Conservation (phyloP, 2,113 vertebrate species). For the Oncorhynchus masou region DNA sequence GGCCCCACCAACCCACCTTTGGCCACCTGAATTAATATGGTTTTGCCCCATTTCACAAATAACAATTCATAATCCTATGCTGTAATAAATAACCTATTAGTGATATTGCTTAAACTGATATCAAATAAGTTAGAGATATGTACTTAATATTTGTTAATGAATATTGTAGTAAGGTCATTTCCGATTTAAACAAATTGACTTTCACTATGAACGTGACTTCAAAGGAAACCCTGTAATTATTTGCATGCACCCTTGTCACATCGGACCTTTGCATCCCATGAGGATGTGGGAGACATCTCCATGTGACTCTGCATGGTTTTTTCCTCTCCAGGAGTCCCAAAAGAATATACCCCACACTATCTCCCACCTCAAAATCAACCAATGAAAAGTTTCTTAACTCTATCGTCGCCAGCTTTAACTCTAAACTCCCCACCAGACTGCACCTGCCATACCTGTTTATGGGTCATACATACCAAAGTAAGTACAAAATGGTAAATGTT, state of each 20-base stretch:
- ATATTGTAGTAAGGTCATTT: background rate
- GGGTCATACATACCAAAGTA: conserved; percentile 65
- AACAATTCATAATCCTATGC: background rate
- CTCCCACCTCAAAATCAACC: conserved; percentile 28
- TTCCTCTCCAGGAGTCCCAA: conserved; percentile 15
- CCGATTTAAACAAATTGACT: background rate
- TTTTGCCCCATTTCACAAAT: background rate
- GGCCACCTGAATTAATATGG: background rate
- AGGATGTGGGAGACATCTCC: background rate
- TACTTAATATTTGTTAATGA: background rate
- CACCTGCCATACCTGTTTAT: background rate
- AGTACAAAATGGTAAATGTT: conserved; percentile 57
- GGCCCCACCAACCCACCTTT: background rate
- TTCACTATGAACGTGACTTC: background rate
- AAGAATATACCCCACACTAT: conserved; percentile 2
- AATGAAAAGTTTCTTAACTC: conserved; percentile 33
- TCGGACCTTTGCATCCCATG: background rate
- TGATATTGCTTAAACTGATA: background rate
- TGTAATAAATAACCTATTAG: too few species aligned
- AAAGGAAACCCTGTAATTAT: background rate
- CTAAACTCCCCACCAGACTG: background rate
- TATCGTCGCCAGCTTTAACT: background rate
- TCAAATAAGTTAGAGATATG: background rate
- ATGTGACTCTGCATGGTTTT: background rate
- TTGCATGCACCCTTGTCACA: background rate